Evolutionary conservation across 2,888 invertebrate genomes (phyloP), one percentile per base, ranked within the genome.

Genomic region (Bugulina stolonifera): DNA sequence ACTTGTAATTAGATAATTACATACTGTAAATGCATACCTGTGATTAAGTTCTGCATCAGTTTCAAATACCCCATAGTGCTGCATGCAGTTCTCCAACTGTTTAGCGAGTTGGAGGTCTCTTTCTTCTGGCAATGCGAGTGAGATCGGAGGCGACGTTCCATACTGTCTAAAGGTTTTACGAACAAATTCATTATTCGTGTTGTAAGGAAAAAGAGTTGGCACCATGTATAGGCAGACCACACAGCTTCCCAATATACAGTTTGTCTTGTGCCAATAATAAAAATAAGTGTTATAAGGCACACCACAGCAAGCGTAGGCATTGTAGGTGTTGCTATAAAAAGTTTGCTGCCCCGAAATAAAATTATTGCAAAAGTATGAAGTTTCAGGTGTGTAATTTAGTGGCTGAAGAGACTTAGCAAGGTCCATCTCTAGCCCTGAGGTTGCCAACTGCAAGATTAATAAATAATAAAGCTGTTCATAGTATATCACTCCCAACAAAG

Each of bases 21-120:
- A 22, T 52, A 52, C 52, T 14, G 14, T 52, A 10, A 52, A 22
- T 14, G 27, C 27, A 57, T 57, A 64, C 64, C 64, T 64, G 64
- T 64, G 64, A 32, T 64, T 64, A 18, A 64, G 22, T 34, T 64
- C 64, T 3, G 64, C 64, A 25, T 64, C 64, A 2, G 64, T 64
- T n/a, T 64, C 64, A 64, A 64, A 64, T 5, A 64, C 64, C 10
- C 27, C 64, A 64, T 29, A 64, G 10, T 5, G 43, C 18, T 43
- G 43, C 43, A 43, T 43, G 43, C 43, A 10, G 5, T 43, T 43
- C 43, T 43, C 10, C 43, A 43, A 18, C 10, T 5, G 10, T 18
- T 43, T 18, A 18, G 43, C 18, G 5, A 43, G 43, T 18, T 18
- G 10, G 10, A 43, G 43, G 5, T 43, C 43, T 43, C 5, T 43